phyloP scores from a whole-genome alignment of 2,888 invertebrate genomes.

The Polydesmus complanatus region DNA sequence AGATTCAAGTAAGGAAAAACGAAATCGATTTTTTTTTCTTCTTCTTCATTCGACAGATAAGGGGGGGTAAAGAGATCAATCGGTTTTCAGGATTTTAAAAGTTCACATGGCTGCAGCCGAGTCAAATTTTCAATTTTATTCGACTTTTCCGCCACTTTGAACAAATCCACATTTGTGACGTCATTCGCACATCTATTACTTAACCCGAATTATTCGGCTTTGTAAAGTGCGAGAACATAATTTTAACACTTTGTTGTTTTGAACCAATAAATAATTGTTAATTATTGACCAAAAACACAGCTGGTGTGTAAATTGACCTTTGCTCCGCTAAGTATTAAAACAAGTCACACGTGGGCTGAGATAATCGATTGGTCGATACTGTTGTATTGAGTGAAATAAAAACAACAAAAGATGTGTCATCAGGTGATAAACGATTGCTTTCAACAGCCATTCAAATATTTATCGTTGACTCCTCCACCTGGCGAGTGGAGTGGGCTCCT shows the following conservation, averaged over 20 bases:
- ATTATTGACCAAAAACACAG: neutral
- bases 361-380: neutral
- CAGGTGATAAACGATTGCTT: neutral
- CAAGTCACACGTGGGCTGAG: neutral
- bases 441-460: neutral
- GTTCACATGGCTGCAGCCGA: neutral
- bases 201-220: neutral
- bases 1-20: neutral
- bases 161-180: neutral
- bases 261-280: neutral
- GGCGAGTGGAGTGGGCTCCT: neutral
- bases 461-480: neutral
- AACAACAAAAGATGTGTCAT: neutral
- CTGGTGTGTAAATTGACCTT: too few species aligned
- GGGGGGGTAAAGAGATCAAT: neutral
- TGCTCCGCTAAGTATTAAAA: too few species aligned
- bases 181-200: neutral
- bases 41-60: neutral
- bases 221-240: neutral
- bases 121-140: neutral
- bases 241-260: neutral
- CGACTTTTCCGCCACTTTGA: neutral
- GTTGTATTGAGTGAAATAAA: neutral
- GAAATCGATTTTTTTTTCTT: neutral
- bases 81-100: neutral